These are phyloP conservation scores for Diadegma fenestrale DNA, from an alignment of 2,888 invertebrate species.

Conservation along the genomic window DNA sequence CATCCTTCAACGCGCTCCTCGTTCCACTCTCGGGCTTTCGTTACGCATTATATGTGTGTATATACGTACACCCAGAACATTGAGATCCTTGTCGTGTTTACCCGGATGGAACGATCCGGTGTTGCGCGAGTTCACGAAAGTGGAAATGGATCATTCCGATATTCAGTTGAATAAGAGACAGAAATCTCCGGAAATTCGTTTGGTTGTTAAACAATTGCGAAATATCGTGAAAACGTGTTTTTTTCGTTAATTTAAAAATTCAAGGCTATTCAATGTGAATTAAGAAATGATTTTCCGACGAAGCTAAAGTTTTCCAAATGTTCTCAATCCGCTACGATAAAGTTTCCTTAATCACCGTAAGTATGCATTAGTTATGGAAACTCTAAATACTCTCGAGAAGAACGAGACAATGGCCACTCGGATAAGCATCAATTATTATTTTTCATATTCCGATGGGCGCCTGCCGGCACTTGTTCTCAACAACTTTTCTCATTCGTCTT, in stretches of 20 bases:
- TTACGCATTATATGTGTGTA: slow-evolving; percentile 29
- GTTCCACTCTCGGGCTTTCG: slow-evolving; percentile 46
- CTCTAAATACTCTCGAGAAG: slow-evolving; percentile 34
- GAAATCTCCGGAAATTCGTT: not conserved
- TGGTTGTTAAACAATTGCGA: not conserved
- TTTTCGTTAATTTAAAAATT: not conserved
- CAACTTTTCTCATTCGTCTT: slow-evolving; percentile 33
- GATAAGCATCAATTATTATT: slow-evolving; percentile 52
- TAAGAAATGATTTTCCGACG: not conserved
- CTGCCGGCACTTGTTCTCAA: slow-evolving; percentile 13
- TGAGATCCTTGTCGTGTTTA: slow-evolving; percentile 60
- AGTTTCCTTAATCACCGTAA: slow-evolving; percentile 3
- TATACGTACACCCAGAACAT: slow-evolving; percentile 9
- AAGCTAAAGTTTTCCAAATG: not conserved
- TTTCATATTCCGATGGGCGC: slow-evolving; percentile 11
- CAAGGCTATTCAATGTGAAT: not conserved
- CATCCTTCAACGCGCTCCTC: slow-evolving; percentile 53
- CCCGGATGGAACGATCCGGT: slow-evolving; percentile 56
- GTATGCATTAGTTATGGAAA: slow-evolving; percentile 49
- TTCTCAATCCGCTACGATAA: slow-evolving; percentile 1
- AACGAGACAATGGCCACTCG: slow-evolving; percentile 57
- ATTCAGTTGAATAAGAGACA: not conserved
- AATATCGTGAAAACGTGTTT: not conserved
- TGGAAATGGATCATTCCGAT: slow-evolving; percentile 42
- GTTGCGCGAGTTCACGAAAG: slow-evolving; percentile 59